These are phyloP conservation scores for Alviniconcha strummeri DNA, from an alignment of 2,888 invertebrate species.

Conservation along the genomic window DNA sequence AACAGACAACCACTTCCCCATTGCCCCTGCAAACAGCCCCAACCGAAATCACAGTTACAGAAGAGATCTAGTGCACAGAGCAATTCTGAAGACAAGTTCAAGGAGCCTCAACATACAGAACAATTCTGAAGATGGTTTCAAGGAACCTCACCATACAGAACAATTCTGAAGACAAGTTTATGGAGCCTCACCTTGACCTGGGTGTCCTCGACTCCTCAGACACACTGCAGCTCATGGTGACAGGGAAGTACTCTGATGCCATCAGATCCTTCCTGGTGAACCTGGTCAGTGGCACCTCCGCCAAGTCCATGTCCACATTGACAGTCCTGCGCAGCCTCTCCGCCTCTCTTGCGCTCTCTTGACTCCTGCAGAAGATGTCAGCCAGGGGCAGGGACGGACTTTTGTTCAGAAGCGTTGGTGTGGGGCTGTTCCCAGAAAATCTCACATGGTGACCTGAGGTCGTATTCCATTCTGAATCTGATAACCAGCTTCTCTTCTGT, in stretches of 20 bases:
- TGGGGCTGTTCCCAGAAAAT: background rate
- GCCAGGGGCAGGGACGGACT: background rate
- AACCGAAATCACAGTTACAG: no score
- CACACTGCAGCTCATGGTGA: slow-evolving; percentile 35
- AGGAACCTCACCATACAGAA: no score
- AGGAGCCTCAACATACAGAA: no score
- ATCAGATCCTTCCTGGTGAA: slow-evolving; percentile 38
- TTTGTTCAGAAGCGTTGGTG: background rate
- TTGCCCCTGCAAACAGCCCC: no score
- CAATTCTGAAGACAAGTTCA: no score
- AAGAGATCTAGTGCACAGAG: no score
- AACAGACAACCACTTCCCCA: no score
- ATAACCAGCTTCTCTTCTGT: slow-evolving; percentile 13
- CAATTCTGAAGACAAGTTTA: no score
- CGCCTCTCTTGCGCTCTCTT: background rate
- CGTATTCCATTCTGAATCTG: slow-evolving; percentile 23
- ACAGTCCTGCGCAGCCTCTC: slow-evolving; percentile 5
- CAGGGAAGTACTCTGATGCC: slow-evolving; percentile 39
- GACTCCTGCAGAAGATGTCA: background rate
- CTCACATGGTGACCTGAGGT: slow-evolving; percentile 22
- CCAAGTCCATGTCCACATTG: slow-evolving; percentile 11
- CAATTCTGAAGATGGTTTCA: no score
- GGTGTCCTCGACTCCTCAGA: background rate
- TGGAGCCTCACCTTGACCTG: slow-evolving; percentile 11
- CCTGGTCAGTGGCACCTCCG: slow-evolving; percentile 32